Evolutionary conservation across 2,113 vertebrate genomes (phyloP).

Genomic region (Collichthys lucidus): DNA sequence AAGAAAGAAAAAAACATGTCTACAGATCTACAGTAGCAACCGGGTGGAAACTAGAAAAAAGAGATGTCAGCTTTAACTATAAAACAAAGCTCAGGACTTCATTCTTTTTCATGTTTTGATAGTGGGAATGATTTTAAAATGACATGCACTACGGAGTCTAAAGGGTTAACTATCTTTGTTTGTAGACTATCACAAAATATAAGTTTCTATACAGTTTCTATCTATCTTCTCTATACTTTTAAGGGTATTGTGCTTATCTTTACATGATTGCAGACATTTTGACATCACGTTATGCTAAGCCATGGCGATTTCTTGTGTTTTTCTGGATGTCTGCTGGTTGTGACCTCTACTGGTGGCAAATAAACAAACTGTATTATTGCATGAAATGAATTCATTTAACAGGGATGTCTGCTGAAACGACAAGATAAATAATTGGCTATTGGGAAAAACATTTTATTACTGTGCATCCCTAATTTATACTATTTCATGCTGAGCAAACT

Average conservation of each 20-base stretch:
- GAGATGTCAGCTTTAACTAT: no score
- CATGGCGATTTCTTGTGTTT: background rate
- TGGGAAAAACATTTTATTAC: slow-evolving; percentile 16
- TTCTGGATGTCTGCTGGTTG: background rate
- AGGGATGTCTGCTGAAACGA: background rate
- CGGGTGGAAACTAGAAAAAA: no score
- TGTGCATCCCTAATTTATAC: slow-evolving; percentile 19
- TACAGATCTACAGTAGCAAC: no score
- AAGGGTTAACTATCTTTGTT: no score
- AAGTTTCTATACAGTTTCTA: no score
- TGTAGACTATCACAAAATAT: no score
- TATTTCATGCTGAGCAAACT: slow-evolving; percentile 11
- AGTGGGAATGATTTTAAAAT: no score
- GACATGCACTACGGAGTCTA: no score
- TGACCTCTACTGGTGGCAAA: background rate
- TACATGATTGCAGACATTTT: background rate
- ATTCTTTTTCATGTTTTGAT: no score
- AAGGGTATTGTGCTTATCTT: background rate
- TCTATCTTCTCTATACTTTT: no score
- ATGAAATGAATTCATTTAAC: background rate
- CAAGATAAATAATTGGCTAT: background rate
- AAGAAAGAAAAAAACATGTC: no score
- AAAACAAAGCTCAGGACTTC: no score
- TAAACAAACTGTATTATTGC: background rate
- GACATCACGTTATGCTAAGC: background rate